phyloP scores from a whole-genome alignment of 2,888 invertebrate species.

The Erebia epiphron region DNA sequence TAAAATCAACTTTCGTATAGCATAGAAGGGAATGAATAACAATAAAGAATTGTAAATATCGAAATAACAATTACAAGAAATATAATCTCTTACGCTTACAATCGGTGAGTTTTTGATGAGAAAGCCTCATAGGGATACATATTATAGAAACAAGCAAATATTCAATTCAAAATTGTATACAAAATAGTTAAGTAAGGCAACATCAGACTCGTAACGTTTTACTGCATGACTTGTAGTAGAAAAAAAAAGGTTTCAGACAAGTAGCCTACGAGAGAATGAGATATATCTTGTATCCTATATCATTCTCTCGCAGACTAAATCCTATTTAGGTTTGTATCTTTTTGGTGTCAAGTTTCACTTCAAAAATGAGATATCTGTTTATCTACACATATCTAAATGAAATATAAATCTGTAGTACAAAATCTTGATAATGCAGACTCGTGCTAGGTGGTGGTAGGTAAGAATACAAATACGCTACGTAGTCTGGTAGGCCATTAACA shows the following conservation, averaged over 20 bases:
- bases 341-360: too few relatives aligned
- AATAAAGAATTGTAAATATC: conserved; percentile 23
- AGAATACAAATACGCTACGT: conserved; percentile 4
- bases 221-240: not conserved
- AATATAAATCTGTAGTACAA: too few relatives aligned
- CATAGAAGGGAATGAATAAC: conserved; percentile 40
- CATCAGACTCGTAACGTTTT: conserved; percentile 5
- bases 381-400: too few relatives aligned
- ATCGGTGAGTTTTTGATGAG: conserved; percentile 60
- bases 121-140: conserved; percentile 52
- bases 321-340: too few relatives aligned
- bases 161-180: conserved; percentile 19
- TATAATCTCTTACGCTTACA: conserved; percentile 48
- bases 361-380: too few relatives aligned
- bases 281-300: too few relatives aligned
- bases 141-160: conserved; percentile 33
- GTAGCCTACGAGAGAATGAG: too few relatives aligned
- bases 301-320: too few relatives aligned
- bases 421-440: not conserved
- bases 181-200: conserved; percentile 5
- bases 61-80: conserved; percentile 47
- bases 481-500: conserved; percentile 18
- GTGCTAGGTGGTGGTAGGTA: not conserved
- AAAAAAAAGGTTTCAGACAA: too few relatives aligned
- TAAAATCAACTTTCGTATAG: conserved; percentile 54